Percentiles rank a stretch among this genome's conserved stretches.
These are phyloP conservation scores for Plectrocnemia conspersa DNA, from an alignment of 1,140 invertebrate genomes.

Conservation along the genomic window DNA sequence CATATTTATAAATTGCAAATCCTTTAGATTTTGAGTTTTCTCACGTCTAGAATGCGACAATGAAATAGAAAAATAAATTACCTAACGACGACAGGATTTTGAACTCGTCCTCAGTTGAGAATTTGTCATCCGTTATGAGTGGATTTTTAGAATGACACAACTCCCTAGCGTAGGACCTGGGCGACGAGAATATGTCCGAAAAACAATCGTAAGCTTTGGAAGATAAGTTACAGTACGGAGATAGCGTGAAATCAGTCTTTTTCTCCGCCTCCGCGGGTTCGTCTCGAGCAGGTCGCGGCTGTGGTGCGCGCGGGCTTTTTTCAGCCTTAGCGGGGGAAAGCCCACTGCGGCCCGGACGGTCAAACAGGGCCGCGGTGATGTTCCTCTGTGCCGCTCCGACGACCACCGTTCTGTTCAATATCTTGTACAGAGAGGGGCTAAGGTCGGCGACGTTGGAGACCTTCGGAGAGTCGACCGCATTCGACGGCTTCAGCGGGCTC, in stretches of 20 bases:
- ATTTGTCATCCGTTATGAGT: too few species aligned
- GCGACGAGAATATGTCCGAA: too few species aligned
- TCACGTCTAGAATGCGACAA: too few species aligned
- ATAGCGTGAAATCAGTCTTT: constrained; percentile 11
- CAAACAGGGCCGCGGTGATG: constrained; percentile 22
- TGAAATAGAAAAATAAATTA: too few species aligned
- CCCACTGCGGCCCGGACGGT: constrained; percentile 5
- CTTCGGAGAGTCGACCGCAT: constrained; percentile 17
- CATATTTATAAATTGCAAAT: too few species aligned
- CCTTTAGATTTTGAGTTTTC: too few species aligned
- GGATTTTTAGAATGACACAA: too few species aligned
- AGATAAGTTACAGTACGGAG: too few species aligned
- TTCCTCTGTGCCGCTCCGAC: constrained; percentile 26
- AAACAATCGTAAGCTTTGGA: too few species aligned
- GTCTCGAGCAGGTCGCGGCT: constrained; percentile 19
- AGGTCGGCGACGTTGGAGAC: constrained; percentile 2
- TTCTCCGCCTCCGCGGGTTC: constrained; percentile 9
- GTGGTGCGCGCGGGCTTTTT: constrained; percentile 11
- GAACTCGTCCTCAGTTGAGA: too few species aligned
- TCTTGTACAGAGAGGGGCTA: constrained; percentile 22
- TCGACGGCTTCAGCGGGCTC: constrained; percentile 15
- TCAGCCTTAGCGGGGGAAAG: constrained; percentile 2
- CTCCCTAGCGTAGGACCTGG: too few species aligned
- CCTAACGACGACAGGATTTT: too few species aligned
- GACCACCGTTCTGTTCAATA: constrained; percentile 20